Evolutionary conservation across 1,140 invertebrate species (phyloP).

Genomic region (Kradibia gibbosae): DNA sequence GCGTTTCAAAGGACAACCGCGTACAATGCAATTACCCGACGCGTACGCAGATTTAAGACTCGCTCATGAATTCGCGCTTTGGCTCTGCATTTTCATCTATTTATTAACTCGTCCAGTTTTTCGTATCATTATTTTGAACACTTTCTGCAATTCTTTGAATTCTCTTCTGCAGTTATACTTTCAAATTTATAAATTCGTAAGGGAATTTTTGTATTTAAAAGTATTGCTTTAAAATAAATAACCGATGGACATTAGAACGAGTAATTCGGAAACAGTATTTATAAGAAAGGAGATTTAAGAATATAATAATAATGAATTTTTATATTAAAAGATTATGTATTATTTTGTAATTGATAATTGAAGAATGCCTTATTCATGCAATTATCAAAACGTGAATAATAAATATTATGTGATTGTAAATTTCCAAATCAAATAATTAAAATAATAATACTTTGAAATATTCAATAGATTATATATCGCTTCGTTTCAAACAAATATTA

Average conservation of each 20-base stretch:
- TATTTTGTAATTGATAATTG: not conserved
- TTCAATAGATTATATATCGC: not conserved
- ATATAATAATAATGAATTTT: no score
- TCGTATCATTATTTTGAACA: not conserved
- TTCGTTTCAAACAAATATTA: not conserved
- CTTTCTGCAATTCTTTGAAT: not conserved
- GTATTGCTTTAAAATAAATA: not conserved
- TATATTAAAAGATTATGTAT: no score
- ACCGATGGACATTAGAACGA: not conserved
- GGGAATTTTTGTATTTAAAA: not conserved
- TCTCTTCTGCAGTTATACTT: not conserved
- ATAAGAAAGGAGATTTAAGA: no score
- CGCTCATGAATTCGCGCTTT: slow-evolving; percentile 19
- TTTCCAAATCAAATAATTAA: not conserved
- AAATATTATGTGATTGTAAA: not conserved
- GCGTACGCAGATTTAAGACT: slow-evolving; percentile 45
- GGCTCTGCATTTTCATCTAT: slow-evolving; percentile 31
- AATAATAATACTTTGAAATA: not conserved
- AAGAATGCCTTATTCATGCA: no score
- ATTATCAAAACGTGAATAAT: not conserved
- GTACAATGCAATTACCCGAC: slow-evolving; percentile 73
- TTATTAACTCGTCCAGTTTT: slow-evolving; percentile 22
- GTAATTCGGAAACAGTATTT: no score
- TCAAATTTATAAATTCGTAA: not conserved
- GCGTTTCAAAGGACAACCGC: slow-evolving; percentile 72